Conservation (phyloP, 1,140 invertebrate genomes). For the Panonychus citri region DNA sequence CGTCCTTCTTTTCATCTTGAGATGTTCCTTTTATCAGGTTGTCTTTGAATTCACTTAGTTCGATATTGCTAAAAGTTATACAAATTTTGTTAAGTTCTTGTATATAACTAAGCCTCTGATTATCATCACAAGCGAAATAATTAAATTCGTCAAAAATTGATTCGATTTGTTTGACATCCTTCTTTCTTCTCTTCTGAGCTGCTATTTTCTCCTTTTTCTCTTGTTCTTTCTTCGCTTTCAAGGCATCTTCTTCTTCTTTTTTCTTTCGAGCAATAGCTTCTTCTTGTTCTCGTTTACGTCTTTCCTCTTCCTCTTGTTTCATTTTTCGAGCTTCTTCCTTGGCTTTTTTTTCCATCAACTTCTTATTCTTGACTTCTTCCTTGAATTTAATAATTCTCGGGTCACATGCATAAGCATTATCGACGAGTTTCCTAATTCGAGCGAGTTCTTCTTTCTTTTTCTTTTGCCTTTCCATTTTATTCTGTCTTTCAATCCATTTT, state of each 20-base stretch:
- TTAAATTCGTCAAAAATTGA: constrained; percentile 52
- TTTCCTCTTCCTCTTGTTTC: constrained; percentile 57
- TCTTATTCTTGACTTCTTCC: constrained; percentile 76
- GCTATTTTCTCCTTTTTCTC: constrained; percentile 61
- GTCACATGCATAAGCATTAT: constrained; percentile 78
- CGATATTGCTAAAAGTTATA: constrained; percentile 37
- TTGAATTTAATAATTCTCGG: constrained; percentile 73
- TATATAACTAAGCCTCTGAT: constrained; percentile 56
- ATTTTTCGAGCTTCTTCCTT: constrained; percentile 66
- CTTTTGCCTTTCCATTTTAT: constrained; percentile 52
- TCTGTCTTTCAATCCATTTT: constrained; percentile 1
- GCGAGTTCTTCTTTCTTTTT: constrained; percentile 90
- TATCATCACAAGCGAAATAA: constrained; percentile 49
- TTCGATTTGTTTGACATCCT: constrained; percentile 51
- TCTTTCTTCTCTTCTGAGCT: constrained; percentile 59
- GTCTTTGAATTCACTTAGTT: constrained; percentile 18
- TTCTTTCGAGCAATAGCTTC: neutral
- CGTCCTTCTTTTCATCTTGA: neutral
- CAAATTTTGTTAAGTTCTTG: constrained; percentile 70
- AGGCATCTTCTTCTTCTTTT: neutral
- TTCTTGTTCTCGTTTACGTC: constrained; percentile 18
- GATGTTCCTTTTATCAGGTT: constrained; percentile 32
- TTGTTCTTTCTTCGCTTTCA: constrained; percentile 16
- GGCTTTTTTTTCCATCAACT: constrained; percentile 62
- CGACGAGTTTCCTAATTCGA: constrained; percentile 63